phyloP scores from a whole-genome alignment of 2,888 invertebrate genomes.

The Choreutis nemorana region DNA sequence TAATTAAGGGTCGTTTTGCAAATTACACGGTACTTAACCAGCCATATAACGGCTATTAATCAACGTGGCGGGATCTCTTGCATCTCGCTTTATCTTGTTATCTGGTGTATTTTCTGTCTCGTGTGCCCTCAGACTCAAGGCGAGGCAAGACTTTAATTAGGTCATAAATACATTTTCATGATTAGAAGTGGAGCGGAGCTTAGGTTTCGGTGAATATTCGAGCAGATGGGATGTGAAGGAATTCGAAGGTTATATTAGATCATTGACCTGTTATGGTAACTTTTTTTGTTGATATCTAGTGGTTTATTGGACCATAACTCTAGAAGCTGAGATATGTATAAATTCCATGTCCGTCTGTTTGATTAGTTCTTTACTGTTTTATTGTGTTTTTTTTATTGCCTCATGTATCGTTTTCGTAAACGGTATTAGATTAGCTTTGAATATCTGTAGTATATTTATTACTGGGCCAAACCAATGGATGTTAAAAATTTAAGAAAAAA shows the following conservation, averaged over 20 bases:
- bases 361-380: too few relatives aligned
- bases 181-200: slow-evolving; percentile 36
- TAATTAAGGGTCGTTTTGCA: slow-evolving; percentile 78
- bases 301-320: too few relatives aligned
- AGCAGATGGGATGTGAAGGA: slow-evolving; percentile 38
- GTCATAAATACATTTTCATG: slow-evolving; percentile 66
- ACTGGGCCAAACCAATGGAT: too few relatives aligned
- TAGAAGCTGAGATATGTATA: too few relatives aligned
- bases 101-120: slow-evolving; percentile 19
- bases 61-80: slow-evolving; percentile 43
- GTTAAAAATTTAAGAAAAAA: too few relatives aligned
- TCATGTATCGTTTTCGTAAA: too few relatives aligned
- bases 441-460: too few relatives aligned
- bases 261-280: not conserved
- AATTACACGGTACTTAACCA: slow-evolving; percentile 80
- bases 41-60: slow-evolving; percentile 74
- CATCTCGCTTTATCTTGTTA: slow-evolving; percentile 28
- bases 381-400: too few relatives aligned
- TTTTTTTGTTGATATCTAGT: too few relatives aligned
- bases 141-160: slow-evolving; percentile 62
- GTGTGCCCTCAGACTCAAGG: slow-evolving; percentile 25
- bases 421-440: too few relatives aligned
- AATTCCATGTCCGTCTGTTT: too few relatives aligned
- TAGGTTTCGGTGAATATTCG: slow-evolving; percentile 14
- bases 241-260: slow-evolving; percentile 15